Evolutionary conservation across 1,140 invertebrate species (phyloP), one percentile per base, ranked within the genome.

Genomic region (Drosophila trapezifrons): DNA sequence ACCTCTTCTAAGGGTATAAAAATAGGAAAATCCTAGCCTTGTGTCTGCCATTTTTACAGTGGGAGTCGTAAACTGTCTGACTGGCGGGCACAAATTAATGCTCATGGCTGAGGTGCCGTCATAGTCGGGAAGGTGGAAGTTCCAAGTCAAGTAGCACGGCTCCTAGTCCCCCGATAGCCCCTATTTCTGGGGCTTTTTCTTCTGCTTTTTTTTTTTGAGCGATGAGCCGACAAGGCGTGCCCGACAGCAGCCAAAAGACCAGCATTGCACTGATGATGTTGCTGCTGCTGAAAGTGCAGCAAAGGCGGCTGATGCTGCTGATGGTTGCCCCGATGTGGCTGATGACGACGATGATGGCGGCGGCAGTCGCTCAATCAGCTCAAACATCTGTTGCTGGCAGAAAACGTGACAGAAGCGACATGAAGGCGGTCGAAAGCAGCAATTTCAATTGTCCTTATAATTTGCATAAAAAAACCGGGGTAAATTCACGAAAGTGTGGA

Each of bases 71-170:
- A 78, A 83, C 78, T 72, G 76, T 55, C 73, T 78, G 76, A 78
- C 79, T 82, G 65, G 75, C 83, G 80, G 79, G 70, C 82, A 83
- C 83, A 86, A 82, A 82, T 86, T 87, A 86, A 82, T 77, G 75
- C 74, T 66, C 43, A 63, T 57, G 76, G 60, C 70, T 60, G 66
- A 87, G 78, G 54, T 76, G 78, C 70, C 65, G 59, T 54, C 47
- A 57, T 42, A 58, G 60, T 66, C 56, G 46, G 52, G 27, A 71
- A 57, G 78, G 82, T 87, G 74, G 62, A 64, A 80, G 72, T 60
- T 69, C 72, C 60, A 65, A 85, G 78, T 86, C 78, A 85, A 85
- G 82, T 76, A 85, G 81, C 81, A 62, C 71, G 43, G 55, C 74
- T 27, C 40, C 25, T 32, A 27, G 9, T n/a, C 22, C 52, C 59